Percentiles rank a stretch among this genome's conserved stretches.
These are phyloP conservation scores for Telenomus remus DNA, from an alignment of 1,140 invertebrate species.

Conservation along the genomic window DNA sequence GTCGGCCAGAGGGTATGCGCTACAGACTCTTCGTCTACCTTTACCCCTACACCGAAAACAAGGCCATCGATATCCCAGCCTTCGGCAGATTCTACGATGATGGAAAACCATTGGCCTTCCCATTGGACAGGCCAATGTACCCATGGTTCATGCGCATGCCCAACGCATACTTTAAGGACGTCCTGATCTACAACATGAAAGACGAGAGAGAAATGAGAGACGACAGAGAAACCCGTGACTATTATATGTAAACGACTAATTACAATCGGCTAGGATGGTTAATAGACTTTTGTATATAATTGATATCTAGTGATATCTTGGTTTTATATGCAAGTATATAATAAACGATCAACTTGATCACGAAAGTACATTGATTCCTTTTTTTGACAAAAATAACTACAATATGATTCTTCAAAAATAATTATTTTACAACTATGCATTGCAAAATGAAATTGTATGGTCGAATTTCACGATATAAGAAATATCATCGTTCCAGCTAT, in stretches of 20 bases:
- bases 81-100: slow-evolving; percentile 71
- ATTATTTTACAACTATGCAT: too few relatives aligned
- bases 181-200: slow-evolving; percentile 65
- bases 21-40: slow-evolving; percentile 73
- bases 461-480: too few relatives aligned
- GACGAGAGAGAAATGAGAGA: slow-evolving; percentile 38
- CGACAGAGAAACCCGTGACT: slow-evolving; percentile 21
- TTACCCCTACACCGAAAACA: slow-evolving; percentile 66
- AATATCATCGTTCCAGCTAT: too few relatives aligned
- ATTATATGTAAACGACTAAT: slow-evolving; percentile 17
- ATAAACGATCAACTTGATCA: slow-evolving; percentile 50
- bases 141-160: slow-evolving; percentile 66
- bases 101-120: slow-evolving; percentile 80
- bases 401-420: too few relatives aligned
- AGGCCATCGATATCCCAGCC: slow-evolving; percentile 59
- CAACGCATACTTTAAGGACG: slow-evolving; percentile 71
- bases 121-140: slow-evolving; percentile 78
- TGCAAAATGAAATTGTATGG: too few relatives aligned
- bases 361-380: slow-evolving; percentile 6
- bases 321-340: slow-evolving; percentile 44
- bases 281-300: slow-evolving; percentile 54
- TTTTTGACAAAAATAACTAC: too few relatives aligned
- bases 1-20: slow-evolving; percentile 70
- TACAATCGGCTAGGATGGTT: too few relatives aligned
- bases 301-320: slow-evolving; percentile 22